phyloP scores from a whole-genome alignment of 2,797 vertebrate genomes.

The Phrynocephalus guinanensis region DNA sequence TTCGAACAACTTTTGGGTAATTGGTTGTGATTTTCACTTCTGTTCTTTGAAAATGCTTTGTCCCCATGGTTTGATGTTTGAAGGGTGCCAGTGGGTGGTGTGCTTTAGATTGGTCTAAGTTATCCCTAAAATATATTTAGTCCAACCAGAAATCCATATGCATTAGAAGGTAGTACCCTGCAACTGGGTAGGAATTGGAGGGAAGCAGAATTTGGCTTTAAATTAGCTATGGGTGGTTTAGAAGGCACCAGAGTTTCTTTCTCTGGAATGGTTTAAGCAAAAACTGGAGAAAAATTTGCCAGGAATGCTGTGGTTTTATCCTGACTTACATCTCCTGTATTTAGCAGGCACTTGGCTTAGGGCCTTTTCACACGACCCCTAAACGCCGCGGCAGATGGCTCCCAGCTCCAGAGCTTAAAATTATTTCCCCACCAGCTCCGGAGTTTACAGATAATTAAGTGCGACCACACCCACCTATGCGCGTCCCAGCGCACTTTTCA shows the following conservation, averaged over 20 bases:
- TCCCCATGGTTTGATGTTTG: constrained; percentile 4
- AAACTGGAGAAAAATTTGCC: background rate
- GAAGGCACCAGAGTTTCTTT: background rate
- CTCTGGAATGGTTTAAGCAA: background rate
- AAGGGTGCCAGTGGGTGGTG: background rate
- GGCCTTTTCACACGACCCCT: too few relatives aligned
- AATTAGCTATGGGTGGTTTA: background rate
- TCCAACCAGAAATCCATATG: background rate
- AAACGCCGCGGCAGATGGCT: too few relatives aligned
- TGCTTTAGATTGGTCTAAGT: background rate
- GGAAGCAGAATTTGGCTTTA: background rate
- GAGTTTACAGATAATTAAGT: too few relatives aligned
- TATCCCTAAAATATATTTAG: background rate
- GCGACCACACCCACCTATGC: too few relatives aligned
- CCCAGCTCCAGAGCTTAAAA: too few relatives aligned
- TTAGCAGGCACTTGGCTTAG: background rate
- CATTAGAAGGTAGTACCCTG: background rate
- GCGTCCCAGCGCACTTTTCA: too few relatives aligned
- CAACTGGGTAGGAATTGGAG: background rate
- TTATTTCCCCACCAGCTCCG: too few relatives aligned
- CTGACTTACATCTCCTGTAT: background rate
- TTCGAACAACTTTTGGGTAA: background rate
- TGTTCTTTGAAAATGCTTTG: background rate
- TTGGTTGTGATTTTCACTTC: background rate
- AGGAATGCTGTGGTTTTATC: background rate